These are phyloP conservation scores for Pseudochirops cupreus DNA, from an alignment of 2,797 vertebrate genomes.

Conservation along the genomic window DNA sequence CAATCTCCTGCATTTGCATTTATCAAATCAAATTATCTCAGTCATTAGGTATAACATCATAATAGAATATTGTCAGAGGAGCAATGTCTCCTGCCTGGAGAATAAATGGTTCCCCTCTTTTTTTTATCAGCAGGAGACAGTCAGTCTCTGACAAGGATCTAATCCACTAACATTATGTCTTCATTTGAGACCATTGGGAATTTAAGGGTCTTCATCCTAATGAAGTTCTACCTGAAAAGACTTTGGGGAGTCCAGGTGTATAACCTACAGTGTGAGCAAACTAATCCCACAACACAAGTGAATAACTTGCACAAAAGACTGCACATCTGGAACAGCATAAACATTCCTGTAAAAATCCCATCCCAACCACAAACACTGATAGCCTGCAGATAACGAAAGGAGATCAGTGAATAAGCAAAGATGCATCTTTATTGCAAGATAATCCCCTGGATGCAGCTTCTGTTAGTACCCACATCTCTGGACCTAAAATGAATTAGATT, in stretches of 20 bases:
- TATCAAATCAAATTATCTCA: conserved; percentile 75
- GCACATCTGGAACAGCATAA: background rate
- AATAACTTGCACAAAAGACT: conserved; percentile 59
- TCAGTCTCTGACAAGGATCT: conserved; percentile 63
- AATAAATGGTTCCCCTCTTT: conserved; percentile 69
- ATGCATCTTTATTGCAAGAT: background rate
- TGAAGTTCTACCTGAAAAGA: conserved; percentile 34
- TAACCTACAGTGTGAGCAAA: conserved; percentile 13
- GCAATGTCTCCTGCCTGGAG: conserved; percentile 65
- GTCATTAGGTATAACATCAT: conserved; percentile 70
- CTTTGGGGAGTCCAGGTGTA: conserved; percentile 41
- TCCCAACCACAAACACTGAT: conserved; percentile 35
- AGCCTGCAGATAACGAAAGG: conserved; percentile 36
- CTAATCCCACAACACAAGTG: conserved; percentile 55
- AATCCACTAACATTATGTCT: conserved; percentile 70
- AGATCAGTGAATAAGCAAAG: background rate
- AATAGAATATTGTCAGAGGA: conserved; percentile 74
- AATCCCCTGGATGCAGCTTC: conserved; percentile 3
- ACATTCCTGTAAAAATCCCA: conserved; percentile 64
- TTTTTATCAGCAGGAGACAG: conserved; percentile 66
- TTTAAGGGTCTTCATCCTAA: conserved; percentile 2
- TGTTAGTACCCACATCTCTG: background rate
- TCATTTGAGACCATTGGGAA: conserved; percentile 30
- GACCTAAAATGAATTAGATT: background rate
- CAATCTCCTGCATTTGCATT: conserved; percentile 62